Conservation (phyloP, 1,140 invertebrate species). For the Drosophila obscura region DNA sequence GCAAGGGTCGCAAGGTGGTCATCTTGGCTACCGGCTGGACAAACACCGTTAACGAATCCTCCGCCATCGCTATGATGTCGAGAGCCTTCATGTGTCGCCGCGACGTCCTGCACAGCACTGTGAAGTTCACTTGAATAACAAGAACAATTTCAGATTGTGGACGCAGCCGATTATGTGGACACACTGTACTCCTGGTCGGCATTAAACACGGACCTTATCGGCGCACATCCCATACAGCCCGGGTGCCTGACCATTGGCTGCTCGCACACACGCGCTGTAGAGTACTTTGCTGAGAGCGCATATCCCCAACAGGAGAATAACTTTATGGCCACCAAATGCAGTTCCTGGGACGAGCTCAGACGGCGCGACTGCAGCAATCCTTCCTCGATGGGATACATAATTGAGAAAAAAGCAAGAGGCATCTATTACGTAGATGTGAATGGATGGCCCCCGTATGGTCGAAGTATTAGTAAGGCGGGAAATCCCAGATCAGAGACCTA, state of each 20-base stretch:
- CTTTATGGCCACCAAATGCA: slow-evolving; percentile 67
- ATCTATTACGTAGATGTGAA: slow-evolving; percentile 69
- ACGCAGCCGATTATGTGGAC: slow-evolving; percentile 75
- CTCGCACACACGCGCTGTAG: slow-evolving; percentile 87
- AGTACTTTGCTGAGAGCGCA: slow-evolving; percentile 87
- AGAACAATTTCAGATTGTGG: slow-evolving; percentile 52
- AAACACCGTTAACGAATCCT: slow-evolving; percentile 66
- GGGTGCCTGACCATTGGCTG: slow-evolving; percentile 86
- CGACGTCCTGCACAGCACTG: slow-evolving; percentile 15
- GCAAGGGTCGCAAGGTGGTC: slow-evolving; percentile 60
- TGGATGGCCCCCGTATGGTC: slow-evolving; percentile 58
- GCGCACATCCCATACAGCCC: slow-evolving; percentile 83
- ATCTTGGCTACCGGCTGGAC: slow-evolving; percentile 74
- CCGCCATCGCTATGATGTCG: slow-evolving; percentile 63
- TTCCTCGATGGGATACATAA: slow-evolving; percentile 69
- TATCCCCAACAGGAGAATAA: slow-evolving; percentile 66
- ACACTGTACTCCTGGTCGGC: slow-evolving; percentile 82
- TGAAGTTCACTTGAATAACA: no score
- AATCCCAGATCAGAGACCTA: slow-evolving; percentile 1
- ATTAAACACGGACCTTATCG: slow-evolving; percentile 76
- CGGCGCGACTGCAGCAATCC: slow-evolving; percentile 33
- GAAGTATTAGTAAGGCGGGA: slow-evolving; percentile 6
- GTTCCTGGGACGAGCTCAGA: slow-evolving; percentile 51
- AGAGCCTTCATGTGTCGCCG: slow-evolving; percentile 69
- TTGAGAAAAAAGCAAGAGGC: slow-evolving; percentile 53